These are phyloP conservation scores for Larimichthys polyactis DNA, from an alignment of 2,113 vertebrate species.

Conservation along the genomic window DNA sequence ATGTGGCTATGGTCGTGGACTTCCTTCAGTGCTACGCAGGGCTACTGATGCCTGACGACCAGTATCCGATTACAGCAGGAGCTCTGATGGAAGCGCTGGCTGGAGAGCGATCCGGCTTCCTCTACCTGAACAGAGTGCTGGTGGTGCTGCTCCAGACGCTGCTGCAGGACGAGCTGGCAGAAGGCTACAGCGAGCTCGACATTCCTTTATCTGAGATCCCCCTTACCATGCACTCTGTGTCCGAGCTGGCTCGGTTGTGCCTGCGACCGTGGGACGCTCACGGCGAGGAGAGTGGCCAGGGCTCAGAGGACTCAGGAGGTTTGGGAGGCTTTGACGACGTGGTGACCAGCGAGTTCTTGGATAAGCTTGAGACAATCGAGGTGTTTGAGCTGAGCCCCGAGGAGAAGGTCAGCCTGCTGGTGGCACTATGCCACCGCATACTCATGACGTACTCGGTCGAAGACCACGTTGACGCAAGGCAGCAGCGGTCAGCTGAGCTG, in stretches of 20 bases:
- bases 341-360: conserved; percentile 92
- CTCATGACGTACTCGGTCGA: conserved; percentile 98
- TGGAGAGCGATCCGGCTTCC: conserved; percentile 91
- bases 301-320: conserved; percentile 84
- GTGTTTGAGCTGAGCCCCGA: conserved; percentile 93
- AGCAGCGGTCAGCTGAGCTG: conserved; percentile 91
- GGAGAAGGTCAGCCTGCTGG: conserved; percentile 92
- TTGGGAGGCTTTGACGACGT: conserved; percentile 89
- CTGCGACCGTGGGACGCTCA: conserved; percentile 92
- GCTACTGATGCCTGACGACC: conserved; percentile 93
- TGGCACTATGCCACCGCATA: conserved; percentile 94
- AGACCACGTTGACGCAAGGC: conserved; percentile 93
- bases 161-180: conserved; percentile 96
- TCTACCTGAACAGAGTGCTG: conserved; percentile 93
- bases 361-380: conserved; percentile 92
- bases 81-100: conserved; percentile 95
- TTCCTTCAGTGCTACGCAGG: conserved; percentile 95
- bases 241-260: conserved; percentile 94
- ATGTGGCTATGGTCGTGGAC: conserved; percentile 95
- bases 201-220: conserved; percentile 97
- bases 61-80: conserved; percentile 92
- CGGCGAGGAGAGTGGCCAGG: conserved; percentile 88
- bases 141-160: conserved; percentile 95
- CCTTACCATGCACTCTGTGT: conserved; percentile 93
- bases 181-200: conserved; percentile 95